Percentiles rank a stretch among this genome's conserved stretches.
These are phyloP conservation scores for Crossaster papposus DNA, from an alignment of 53 echinoderm and acorn worm species.

Conservation along the genomic window DNA sequence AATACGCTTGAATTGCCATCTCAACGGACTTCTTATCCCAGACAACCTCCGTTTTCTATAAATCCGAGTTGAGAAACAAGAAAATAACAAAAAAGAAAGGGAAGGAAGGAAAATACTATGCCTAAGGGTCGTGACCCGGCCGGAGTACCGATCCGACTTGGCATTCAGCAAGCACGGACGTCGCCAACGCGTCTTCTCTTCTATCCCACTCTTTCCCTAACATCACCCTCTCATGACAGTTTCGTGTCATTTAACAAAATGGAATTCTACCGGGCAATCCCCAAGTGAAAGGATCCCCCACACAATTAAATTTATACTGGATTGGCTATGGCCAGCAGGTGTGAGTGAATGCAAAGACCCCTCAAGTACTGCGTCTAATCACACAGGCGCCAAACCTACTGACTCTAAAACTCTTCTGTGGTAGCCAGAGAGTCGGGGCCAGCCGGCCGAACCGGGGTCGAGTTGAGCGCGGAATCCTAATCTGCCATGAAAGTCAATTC, in stretches of 20 bases:
- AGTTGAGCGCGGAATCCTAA: slow-evolving; percentile 60
- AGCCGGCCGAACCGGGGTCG: slow-evolving; percentile 29
- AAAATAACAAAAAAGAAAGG: neutral
- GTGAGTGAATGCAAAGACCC: slow-evolving; percentile 60
- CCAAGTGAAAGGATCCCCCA: slow-evolving; percentile 40
- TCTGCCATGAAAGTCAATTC: slow-evolving; percentile 64
- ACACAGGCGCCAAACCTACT: slow-evolving; percentile 60
- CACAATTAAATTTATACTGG: slow-evolving; percentile 65
- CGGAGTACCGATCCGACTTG: slow-evolving; percentile 47
- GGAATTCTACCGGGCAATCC: slow-evolving; percentile 59
- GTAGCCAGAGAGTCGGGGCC: slow-evolving; percentile 57
- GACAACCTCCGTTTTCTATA: slow-evolving; percentile 11
- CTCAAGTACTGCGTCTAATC: slow-evolving; percentile 63
- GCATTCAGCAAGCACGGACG: slow-evolving; percentile 53
- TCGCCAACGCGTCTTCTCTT: slow-evolving; percentile 23
- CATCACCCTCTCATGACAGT: slow-evolving; percentile 51
- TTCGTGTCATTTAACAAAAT: slow-evolving; percentile 63
- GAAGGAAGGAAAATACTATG: neutral
- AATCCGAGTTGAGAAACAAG: neutral
- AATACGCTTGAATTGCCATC: slow-evolving; percentile 58
- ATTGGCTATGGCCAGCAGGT: slow-evolving; percentile 60
- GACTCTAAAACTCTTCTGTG: slow-evolving; percentile 59
- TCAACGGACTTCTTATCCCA: slow-evolving; percentile 42
- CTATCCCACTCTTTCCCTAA: neutral
- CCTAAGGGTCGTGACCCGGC: slow-evolving; percentile 55